A percentile compares a stretch with the other conserved stretches of the same genome.
Conservation (phyloP, 2,888 invertebrate genomes). For the Ditula angustiorana region DNA sequence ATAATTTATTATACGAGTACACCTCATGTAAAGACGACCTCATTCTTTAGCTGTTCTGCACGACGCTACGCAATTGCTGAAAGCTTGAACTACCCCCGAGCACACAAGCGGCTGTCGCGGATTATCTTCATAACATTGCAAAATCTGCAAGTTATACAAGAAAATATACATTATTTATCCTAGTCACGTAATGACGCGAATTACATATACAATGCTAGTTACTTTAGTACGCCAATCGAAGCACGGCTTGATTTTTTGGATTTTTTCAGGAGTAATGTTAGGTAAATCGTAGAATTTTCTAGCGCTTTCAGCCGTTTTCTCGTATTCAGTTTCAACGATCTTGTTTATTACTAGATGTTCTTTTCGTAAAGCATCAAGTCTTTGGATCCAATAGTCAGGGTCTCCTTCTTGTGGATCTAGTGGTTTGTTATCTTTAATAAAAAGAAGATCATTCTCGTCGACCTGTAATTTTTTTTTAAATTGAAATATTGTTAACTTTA, state of each 20-base stretch:
- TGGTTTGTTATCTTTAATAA: conserved; percentile 52
- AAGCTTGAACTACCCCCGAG: conserved; percentile 71
- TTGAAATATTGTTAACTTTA: no score
- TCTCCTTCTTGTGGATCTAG: conserved; percentile 55
- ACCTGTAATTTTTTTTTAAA: conserved; percentile 59
- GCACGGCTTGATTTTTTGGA: conserved; percentile 72
- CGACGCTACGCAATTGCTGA: conserved; percentile 67
- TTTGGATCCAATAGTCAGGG: conserved; percentile 70
- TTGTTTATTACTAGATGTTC: conserved; percentile 75
- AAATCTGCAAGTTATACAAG: conserved; percentile 59
- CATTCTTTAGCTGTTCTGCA: conserved; percentile 61
- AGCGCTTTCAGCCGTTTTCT: conserved; percentile 66
- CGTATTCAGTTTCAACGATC: conserved; percentile 74
- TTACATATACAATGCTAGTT: conserved; percentile 30
- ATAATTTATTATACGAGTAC: background rate
- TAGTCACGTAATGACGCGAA: conserved; percentile 4
- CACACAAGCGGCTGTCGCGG: conserved; percentile 72
- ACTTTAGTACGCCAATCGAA: conserved; percentile 73
- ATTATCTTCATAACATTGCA: conserved; percentile 78
- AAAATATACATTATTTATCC: conserved; percentile 14
- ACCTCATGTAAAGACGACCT: conserved; percentile 13
- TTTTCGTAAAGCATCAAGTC: conserved; percentile 71
- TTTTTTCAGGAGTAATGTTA: conserved; percentile 60
- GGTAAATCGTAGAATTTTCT: conserved; percentile 59
- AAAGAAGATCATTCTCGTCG: conserved; percentile 52